Evolutionary conservation across 1,140 invertebrate genomes (phyloP).

Genomic region (Lineus longissimus): DNA sequence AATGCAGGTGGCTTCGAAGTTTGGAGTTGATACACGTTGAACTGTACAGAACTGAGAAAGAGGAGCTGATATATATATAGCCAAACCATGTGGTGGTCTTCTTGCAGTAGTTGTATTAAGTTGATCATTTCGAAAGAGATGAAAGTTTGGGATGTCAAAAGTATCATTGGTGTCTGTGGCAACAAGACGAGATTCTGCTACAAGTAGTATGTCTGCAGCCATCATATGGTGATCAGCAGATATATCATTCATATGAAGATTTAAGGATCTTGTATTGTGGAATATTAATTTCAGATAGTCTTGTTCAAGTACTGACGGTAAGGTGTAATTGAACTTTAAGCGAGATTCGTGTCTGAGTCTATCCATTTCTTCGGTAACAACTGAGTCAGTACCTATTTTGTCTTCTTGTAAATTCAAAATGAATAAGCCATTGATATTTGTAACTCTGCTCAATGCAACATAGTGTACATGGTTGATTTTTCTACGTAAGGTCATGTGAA

Average conservation of each 20-base stretch:
- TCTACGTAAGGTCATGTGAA: neutral
- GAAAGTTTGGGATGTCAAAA: neutral
- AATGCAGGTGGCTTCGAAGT: no score
- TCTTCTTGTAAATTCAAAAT: neutral
- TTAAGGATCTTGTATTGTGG: neutral
- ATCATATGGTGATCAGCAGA: neutral
- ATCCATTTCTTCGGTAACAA: neutral
- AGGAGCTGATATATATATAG: no score
- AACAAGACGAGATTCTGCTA: neutral
- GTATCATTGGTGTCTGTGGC: neutral
- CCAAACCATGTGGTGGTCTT: neutral
- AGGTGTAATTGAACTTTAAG: neutral
- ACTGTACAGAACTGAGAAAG: no score
- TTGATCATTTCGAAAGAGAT: neutral
- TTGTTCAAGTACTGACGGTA: neutral
- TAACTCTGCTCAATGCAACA: slow-evolving; percentile 4
- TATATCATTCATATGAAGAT: neutral
- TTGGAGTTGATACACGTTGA: no score
- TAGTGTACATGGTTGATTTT: neutral
- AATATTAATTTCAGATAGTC: neutral
- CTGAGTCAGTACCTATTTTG: neutral
- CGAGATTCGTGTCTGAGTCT: neutral
- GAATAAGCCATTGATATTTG: neutral
- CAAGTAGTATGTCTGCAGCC: neutral
- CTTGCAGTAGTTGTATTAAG: neutral